A percentile compares a stretch with the other conserved stretches of the same genome.
These are phyloP conservation scores for Pholis gunnellus DNA, from an alignment of 2,113 vertebrate species.

Conservation along the genomic window DNA sequence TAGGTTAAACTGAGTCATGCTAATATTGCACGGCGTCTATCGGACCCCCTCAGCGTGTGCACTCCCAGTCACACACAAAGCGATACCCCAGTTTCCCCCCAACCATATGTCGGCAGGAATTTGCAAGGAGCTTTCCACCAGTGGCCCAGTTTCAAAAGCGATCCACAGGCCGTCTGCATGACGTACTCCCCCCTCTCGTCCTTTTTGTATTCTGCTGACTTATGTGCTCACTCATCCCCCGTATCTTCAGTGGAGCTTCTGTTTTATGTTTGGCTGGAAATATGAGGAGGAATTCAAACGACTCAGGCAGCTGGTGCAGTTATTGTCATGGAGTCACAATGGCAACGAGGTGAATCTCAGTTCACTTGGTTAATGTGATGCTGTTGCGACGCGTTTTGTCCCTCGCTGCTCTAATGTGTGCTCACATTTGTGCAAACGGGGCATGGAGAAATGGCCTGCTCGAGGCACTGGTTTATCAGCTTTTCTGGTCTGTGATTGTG, in stretches of 20 bases:
- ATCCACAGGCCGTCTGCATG: slow-evolving; percentile 32
- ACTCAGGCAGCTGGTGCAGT: slow-evolving; percentile 57
- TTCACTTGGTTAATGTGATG: slow-evolving; percentile 59
- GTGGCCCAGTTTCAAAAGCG: slow-evolving; percentile 44
- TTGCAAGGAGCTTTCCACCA: slow-evolving; percentile 42
- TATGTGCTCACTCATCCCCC: slow-evolving; percentile 53
- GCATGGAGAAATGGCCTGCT: slow-evolving; percentile 47
- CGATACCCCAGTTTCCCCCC: slow-evolving; percentile 21
- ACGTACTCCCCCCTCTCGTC: slow-evolving; percentile 27
- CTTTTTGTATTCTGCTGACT: slow-evolving; percentile 52
- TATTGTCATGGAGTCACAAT: slow-evolving; percentile 50
- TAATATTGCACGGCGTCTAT: neutral
- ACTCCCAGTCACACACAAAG: slow-evolving; percentile 24
- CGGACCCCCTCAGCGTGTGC: neutral
- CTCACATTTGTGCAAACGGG: slow-evolving; percentile 54
- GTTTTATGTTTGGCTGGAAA: slow-evolving; percentile 55
- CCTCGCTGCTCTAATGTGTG: slow-evolving; percentile 35
- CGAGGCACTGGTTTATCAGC: slow-evolving; percentile 50
- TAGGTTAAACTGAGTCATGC: slow-evolving; percentile 10
- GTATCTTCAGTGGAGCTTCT: slow-evolving; percentile 44
- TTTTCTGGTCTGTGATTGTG: slow-evolving; percentile 47
- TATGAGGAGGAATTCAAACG: slow-evolving; percentile 50
- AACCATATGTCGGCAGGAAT: slow-evolving; percentile 51
- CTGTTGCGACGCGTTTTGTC: slow-evolving; percentile 29
- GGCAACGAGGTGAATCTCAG: slow-evolving; percentile 53